Percentiles rank a stretch among this genome's conserved stretches.
These are phyloP conservation scores for Alectoris magna DNA, from an alignment of 2,797 vertebrate genomes.

Conservation along the genomic window DNA sequence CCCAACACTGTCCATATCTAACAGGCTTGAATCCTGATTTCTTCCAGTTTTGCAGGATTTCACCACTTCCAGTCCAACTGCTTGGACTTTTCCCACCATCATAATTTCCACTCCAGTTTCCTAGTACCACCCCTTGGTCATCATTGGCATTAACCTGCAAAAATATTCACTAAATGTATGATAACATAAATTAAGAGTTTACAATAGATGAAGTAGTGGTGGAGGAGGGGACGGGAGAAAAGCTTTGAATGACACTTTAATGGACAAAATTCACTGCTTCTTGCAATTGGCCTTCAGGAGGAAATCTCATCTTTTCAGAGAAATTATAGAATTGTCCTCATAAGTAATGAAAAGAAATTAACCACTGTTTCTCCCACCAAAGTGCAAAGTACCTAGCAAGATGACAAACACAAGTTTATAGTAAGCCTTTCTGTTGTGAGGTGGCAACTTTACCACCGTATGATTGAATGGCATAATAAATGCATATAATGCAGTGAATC, in stretches of 20 bases:
- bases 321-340: background rate
- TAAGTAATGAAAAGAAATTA: background rate
- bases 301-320: background rate
- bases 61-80: constrained; percentile 91
- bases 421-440: background rate
- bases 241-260: background rate
- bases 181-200: background rate
- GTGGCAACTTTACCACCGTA: background rate
- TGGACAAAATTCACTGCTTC: background rate
- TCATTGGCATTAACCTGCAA: constrained; percentile 90
- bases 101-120: constrained; percentile 89
- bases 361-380: background rate
- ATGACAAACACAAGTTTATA: background rate
- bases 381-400: background rate
- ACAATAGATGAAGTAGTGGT: background rate
- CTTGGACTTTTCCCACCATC: constrained; percentile 82
- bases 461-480: background rate
- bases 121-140: constrained; percentile 88
- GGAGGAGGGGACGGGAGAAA: background rate
- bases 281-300: background rate
- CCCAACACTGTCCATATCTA: constrained; percentile 96
- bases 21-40: constrained; percentile 82
- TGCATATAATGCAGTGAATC: background rate
- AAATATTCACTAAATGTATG: background rate
- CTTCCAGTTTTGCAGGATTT: constrained; percentile 91